A percentile compares a stretch with the other conserved stretches of the same genome.
These are phyloP conservation scores for Psephotus haematonotus DNA, from an alignment of 2,113 vertebrate genomes.

Conservation along the genomic window DNA sequence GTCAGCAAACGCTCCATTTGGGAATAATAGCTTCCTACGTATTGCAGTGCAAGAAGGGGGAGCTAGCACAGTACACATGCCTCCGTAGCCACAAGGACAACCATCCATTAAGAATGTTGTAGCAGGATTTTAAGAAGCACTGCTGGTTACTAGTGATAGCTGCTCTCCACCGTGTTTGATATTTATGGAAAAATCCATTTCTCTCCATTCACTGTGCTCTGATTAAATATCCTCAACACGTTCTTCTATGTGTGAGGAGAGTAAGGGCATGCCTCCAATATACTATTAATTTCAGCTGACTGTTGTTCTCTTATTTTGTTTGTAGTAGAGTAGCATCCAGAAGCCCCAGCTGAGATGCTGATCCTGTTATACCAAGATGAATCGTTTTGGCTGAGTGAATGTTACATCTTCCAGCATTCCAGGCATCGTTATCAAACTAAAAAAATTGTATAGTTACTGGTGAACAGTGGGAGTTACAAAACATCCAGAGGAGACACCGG, in stretches of 20 bases:
- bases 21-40: slow-evolving; percentile 65
- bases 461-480: slow-evolving; percentile 4
- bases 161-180: neutral
- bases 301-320: neutral
- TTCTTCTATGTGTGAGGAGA: neutral
- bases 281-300: slow-evolving; percentile 19
- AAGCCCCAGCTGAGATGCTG: slow-evolving; percentile 39
- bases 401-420: neutral
- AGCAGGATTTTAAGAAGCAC: neutral
- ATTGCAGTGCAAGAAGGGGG: slow-evolving; percentile 11
- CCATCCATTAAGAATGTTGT: neutral
- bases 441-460: neutral
- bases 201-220: neutral
- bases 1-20: slow-evolving; percentile 64
- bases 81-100: slow-evolving; percentile 34
- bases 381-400: slow-evolving; percentile 9
- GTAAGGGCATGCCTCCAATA: neutral
- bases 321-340: neutral
- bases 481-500: neutral
- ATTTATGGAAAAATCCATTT: slow-evolving; percentile 17
- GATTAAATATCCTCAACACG: slow-evolving; percentile 24
- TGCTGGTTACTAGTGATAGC: slow-evolving; percentile 14
- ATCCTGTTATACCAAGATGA: slow-evolving; percentile 36
- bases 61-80: slow-evolving; percentile 2
- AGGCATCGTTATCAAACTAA: neutral